A percentile compares a stretch with the other conserved stretches of the same genome.
Evolutionary conservation across 2,888 invertebrate genomes (phyloP).

Genomic region (Schizaphis graminum): DNA sequence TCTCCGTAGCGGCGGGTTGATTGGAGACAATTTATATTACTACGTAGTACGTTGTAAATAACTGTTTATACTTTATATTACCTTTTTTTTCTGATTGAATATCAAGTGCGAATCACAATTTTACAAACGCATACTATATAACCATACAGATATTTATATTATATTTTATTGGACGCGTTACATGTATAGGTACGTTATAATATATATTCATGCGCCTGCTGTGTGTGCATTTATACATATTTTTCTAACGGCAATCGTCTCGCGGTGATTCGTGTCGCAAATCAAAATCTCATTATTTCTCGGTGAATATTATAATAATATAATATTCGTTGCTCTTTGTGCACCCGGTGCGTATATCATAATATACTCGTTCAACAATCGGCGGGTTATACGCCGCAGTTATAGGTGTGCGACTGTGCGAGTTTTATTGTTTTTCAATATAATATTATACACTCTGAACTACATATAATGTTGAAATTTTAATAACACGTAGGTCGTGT

Average conservation of each 20-base stretch:
- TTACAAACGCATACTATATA: neutral
- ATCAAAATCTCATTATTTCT: constrained; percentile 3
- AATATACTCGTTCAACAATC: neutral
- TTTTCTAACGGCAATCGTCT: neutral
- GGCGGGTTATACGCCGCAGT: neutral
- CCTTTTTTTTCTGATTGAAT: neutral
- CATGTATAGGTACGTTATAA: neutral
- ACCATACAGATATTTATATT: neutral
- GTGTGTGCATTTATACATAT: neutral
- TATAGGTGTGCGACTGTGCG: neutral
- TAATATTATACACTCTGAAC: neutral
- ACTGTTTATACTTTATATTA: neutral
- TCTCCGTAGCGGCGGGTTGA: neutral
- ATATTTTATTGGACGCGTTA: constrained; percentile 4
- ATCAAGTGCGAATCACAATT: neutral
- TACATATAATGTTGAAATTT: neutral
- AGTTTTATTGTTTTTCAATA: constrained; percentile 10
- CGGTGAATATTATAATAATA: neutral
- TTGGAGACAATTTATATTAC: neutral
- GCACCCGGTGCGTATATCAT: neutral
- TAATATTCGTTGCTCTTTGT: neutral
- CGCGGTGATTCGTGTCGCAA: neutral
- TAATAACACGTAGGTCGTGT: neutral
- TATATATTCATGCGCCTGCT: neutral
- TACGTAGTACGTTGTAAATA: too few relatives aligned